Conservation (phyloP, 2,888 invertebrate species). For the Drosophila eohydei region DNA sequence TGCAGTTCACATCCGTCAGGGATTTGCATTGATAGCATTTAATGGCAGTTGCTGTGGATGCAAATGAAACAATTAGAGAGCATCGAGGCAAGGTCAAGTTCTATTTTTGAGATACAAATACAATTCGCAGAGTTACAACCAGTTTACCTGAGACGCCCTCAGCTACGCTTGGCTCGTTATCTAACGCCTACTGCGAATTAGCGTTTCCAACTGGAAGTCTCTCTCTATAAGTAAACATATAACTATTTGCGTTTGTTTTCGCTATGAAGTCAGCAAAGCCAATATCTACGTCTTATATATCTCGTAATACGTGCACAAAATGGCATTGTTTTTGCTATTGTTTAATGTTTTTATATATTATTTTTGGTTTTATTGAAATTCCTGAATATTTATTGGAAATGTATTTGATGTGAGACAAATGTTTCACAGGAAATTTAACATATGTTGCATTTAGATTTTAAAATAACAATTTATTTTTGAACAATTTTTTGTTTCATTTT, state of each 20-base stretch:
- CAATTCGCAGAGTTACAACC: constrained; percentile 49
- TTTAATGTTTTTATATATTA: not conserved
- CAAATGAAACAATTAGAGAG: not conserved
- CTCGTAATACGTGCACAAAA: constrained; percentile 36
- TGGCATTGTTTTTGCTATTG: constrained; percentile 9
- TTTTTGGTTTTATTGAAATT: not conserved
- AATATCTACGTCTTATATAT: constrained; percentile 19
- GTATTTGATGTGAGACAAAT: not conserved
- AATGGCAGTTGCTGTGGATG: constrained; percentile 78
- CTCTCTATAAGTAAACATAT: not conserved
- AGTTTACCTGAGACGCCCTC: constrained; percentile 52
- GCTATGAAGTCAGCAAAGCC: constrained; percentile 64
- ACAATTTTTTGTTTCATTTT: not conserved
- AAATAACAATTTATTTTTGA: too few species aligned
- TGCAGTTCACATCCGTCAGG: constrained; percentile 78
- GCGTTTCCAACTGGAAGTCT: constrained; percentile 13
- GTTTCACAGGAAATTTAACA: not conserved
- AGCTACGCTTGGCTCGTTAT: constrained; percentile 35
- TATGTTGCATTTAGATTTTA: not conserved
- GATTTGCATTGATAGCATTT: constrained; percentile 83
- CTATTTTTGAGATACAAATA: constrained; percentile 6
- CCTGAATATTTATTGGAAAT: not conserved
- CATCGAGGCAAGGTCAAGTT: constrained; percentile 21
- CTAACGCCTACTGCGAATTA: constrained; percentile 56
- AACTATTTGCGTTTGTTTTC: constrained; percentile 21